Base-by-base conservation (phyloP, 2,888 invertebrate species). In the Plutella xylostella region DNA sequence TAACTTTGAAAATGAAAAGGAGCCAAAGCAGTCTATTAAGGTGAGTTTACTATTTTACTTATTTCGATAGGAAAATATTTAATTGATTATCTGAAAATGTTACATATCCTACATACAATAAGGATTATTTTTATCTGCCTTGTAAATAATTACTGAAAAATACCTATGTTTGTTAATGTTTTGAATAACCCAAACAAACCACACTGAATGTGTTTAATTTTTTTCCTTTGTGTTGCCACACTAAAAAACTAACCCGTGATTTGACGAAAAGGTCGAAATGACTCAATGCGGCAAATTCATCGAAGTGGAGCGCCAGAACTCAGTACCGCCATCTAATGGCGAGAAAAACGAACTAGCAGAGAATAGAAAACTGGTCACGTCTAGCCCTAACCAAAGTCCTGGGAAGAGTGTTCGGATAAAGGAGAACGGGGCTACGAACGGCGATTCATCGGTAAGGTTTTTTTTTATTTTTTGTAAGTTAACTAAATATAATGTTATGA, bases 281-380 rank as follows among this genome's bases (percentile, higher is more conserved):
- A 84, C 83, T 35, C 75, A 78, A 55, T 74, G 79, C 51, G 84
- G 84, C 14, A 83, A 82, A 61, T 85, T 85, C 74, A 78, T 85
- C 64, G 85, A 85, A 68, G 74, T 84, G 42, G 85, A 85, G 52
- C 65, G 72, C 20, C n/a, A n/a, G n/a, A n/a, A n/a, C n/a, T n/a
- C n/a, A n/a, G n/a, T n/a, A n/a, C n/a, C n/a, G n/a, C n/a, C n/a
- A n/a, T n/a, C n/a, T n/a, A n/a, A n/a, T n/a, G 71, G 73, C 3
- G 57, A 56, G n/a, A 48, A 52, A 37, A 65, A 69, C 9, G 30
- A 35, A 20, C 20, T 18, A 15, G 48, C 54, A 39, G 55, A 57
- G 46, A 63, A 54, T 22, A 57, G 54, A 45, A 60, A 60, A 48
- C 55, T 64, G 17, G 51, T 63, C 14, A 58, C 63, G 3, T 55